Conservation (phyloP, 2,797 vertebrate genomes). For the Lindbergichthys nudifrons region DNA sequence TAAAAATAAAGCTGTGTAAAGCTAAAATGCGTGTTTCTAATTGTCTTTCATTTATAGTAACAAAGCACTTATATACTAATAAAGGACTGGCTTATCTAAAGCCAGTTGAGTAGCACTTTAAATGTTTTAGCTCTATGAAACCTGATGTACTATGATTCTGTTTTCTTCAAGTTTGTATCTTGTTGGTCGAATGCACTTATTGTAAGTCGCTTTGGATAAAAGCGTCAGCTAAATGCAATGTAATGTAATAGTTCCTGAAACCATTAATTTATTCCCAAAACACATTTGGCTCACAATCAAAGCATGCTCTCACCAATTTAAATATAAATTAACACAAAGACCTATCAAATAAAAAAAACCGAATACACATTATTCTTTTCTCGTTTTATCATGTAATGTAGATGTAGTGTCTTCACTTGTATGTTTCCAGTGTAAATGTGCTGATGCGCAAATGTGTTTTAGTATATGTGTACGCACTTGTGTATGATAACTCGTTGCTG, state of each 20-base stretch:
- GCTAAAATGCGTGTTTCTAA: not conserved
- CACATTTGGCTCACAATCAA: not conserved
- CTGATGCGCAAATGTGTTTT: not conserved
- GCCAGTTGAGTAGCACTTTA: too few species aligned
- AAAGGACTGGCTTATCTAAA: too few species aligned
- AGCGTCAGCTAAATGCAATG: too few species aligned
- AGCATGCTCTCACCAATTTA: not conserved
- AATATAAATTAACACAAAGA: not conserved
- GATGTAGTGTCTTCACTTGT: not conserved
- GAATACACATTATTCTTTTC: too few species aligned
- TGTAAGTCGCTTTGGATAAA: too few species aligned
- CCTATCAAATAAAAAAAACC: not conserved
- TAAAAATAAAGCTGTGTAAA: not conserved
- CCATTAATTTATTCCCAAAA: not conserved
- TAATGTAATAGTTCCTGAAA: not conserved
- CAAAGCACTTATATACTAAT: too few species aligned
- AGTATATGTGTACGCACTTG: slow-evolving; percentile 26
- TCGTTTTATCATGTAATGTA: not conserved
- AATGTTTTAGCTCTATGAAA: too few species aligned
- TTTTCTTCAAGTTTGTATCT: too few species aligned
- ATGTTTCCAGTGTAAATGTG: slow-evolving; percentile 26
- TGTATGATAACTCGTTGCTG: slow-evolving; percentile 24
- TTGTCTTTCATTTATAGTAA: not conserved
- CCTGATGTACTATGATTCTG: too few species aligned
- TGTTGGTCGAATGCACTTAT: too few species aligned